Conservation (phyloP, 2,888 invertebrate species). For the Pterostichus niger region DNA sequence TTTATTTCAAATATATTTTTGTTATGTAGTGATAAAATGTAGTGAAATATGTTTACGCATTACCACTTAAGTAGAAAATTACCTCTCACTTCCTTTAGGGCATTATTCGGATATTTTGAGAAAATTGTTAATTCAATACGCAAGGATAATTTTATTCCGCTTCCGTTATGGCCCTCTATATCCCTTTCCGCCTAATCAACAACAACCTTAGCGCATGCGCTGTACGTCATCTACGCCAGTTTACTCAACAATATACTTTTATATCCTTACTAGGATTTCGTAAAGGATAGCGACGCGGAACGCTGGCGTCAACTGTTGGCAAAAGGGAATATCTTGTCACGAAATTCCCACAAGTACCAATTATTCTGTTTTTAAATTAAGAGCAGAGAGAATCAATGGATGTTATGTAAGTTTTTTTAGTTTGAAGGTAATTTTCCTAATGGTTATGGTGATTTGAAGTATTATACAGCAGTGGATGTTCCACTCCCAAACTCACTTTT, state of each 20-base stretch:
- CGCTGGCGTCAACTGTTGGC: constrained; percentile 4
- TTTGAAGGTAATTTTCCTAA: constrained; percentile 1
- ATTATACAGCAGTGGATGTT: too few relatives aligned
- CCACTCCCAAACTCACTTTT: too few relatives aligned
- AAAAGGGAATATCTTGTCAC: constrained; percentile 18
- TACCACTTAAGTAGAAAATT: not conserved
- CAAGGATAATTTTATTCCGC: constrained; percentile 43
- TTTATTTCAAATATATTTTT: too few relatives aligned
- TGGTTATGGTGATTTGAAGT: not conserved
- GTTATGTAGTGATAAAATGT: too few relatives aligned
- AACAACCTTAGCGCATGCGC: constrained; percentile 33
- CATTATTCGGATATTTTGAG: constrained; percentile 28
- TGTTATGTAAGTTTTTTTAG: constrained; percentile 14
- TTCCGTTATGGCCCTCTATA: constrained; percentile 31
- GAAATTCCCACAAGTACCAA: not conserved
- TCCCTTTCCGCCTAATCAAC: constrained; percentile 36
- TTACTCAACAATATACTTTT: constrained; percentile 23
- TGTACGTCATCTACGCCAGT: not conserved
- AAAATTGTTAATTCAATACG: constrained; percentile 34
- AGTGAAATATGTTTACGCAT: not conserved
- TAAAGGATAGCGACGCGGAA: not conserved
- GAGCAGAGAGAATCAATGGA: not conserved
- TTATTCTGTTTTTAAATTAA: constrained; percentile 20
- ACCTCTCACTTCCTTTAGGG: not conserved
- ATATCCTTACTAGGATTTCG: not conserved